Base-by-base conservation (phyloP, 2,888 invertebrate genomes). In the Pachliopta kotzebuea region DNA sequence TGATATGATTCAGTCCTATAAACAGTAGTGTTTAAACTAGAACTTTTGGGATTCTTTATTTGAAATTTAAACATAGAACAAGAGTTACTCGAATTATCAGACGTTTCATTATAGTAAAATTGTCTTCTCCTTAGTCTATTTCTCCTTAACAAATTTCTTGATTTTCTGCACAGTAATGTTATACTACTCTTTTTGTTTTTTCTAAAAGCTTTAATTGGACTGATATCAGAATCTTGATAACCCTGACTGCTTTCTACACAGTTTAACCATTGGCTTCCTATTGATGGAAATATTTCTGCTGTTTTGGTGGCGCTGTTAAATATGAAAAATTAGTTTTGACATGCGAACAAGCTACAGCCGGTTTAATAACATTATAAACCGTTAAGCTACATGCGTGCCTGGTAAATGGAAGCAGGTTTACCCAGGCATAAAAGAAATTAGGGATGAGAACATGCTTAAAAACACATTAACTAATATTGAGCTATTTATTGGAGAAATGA, bases 401-500 rank as follows among this genome's bases (percentile, higher is more conserved):
- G 20, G 68, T 68, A 68, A 79, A 86, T 86, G 89, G 89, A 89
- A 88, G 89, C 89, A 89, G 89, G 88, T 85, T 75, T 70, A 23
- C 50, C 20, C 14, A 8, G 50, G 21, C 4, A 52, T 52, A 52
- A 52, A 52, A 52, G 6, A 7, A 21, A 21, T 9, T 45, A 45
- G 18, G n/a, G 1, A 45, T n/a, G 45, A n/a, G n/a, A 18, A n/a
- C 17, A 50, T 50, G 21, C 50, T 11, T 21, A 52, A 52, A 4
- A 52, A 52, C 8, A 52, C 6, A 23, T 9, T 0, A 0, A 8
- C 11, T 70, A 42, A 66, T 23, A 29, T 57, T 21, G 42, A 2
- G 2, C 37, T 21, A 58, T 54, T 63, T 57, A 57, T 59, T 6
- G 6, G 45, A 18, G n/a, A 4, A n/a, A n/a, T 45, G 45, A n/a